Percentiles rank a stretch among this genome's conserved stretches.
These are phyloP conservation scores for Pseudorhiza aurosa DNA, from an alignment of 30 jellyfish, hydroid and myxozoan genomes.

Conservation along the genomic window DNA sequence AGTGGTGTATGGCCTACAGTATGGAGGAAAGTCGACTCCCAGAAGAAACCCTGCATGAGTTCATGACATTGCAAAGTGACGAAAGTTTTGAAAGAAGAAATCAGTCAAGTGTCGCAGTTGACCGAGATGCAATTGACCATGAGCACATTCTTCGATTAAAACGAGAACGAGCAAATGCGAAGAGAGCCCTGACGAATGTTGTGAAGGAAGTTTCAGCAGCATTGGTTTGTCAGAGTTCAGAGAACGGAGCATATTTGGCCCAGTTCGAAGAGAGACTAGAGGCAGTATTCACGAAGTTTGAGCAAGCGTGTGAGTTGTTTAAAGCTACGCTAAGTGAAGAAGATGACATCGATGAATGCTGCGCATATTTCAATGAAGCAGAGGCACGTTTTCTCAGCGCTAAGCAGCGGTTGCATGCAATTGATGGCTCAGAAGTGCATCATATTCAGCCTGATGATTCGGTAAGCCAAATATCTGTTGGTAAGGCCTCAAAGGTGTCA, in stretches of 20 bases:
- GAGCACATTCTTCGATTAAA: slow-evolving; percentile 36
- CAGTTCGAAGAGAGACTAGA: slow-evolving; percentile 20
- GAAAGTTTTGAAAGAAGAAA: no score
- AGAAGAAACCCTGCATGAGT: no score
- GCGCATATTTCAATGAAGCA: slow-evolving; percentile 29
- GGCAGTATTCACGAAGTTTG: slow-evolving; percentile 13
- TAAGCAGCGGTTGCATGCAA: slow-evolving; percentile 4
- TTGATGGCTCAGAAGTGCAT: neutral
- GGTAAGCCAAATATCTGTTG: slow-evolving; percentile 18
- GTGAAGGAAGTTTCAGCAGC: slow-evolving; percentile 57
- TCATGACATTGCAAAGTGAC: no score
- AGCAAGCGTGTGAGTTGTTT: slow-evolving; percentile 17
- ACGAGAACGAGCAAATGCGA: slow-evolving; percentile 47
- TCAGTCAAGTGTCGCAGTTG: no score
- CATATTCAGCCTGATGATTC: slow-evolving; percentile 11
- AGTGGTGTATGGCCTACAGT: no score
- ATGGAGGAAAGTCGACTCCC: no score
- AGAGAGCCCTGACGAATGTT: slow-evolving; percentile 43
- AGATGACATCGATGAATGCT: slow-evolving; percentile 30
- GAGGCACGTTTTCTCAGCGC: slow-evolving; percentile 15
- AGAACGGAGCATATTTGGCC: slow-evolving; percentile 36
- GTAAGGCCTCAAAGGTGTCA: neutral
- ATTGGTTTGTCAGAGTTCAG: slow-evolving; percentile 40
- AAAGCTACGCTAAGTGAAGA: slow-evolving; percentile 6
- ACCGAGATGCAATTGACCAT: no score